These are phyloP conservation scores for Eupithecia vulgata DNA, from an alignment of 2,888 invertebrate genomes.

Conservation along the genomic window DNA sequence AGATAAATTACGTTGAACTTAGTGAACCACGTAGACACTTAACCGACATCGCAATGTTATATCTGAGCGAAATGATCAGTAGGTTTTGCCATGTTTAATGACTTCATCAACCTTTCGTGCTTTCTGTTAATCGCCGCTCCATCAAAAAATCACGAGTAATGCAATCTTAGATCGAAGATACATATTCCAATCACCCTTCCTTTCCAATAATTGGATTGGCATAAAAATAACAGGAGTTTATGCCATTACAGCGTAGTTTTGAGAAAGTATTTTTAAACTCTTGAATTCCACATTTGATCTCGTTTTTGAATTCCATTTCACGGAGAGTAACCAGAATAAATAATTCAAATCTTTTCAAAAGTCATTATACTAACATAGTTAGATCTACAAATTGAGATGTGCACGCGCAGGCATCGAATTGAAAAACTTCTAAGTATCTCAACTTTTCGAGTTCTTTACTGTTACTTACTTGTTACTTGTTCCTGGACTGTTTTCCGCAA, in stretches of 20 bases:
- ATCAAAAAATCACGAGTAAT: constrained; percentile 34
- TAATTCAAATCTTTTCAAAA: constrained; percentile 9
- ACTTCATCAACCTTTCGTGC: constrained; percentile 46
- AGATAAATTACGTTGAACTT: constrained; percentile 27
- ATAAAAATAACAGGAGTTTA: constrained; percentile 8
- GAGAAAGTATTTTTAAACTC: constrained; percentile 4
- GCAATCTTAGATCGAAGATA: constrained; percentile 27
- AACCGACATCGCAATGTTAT: constrained; percentile 29
- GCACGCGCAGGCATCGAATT: constrained; percentile 30
- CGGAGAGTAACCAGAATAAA: constrained; percentile 7
- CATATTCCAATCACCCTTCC: constrained; percentile 26
- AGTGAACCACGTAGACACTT: constrained; percentile 33
- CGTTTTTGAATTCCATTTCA: not conserved
- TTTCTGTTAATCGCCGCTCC: constrained; percentile 46
- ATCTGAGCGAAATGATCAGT: constrained; percentile 31
- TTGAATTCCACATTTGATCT: no score
- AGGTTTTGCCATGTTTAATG: constrained; percentile 35
- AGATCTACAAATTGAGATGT: constrained; percentile 46
- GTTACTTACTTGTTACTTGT: no score
- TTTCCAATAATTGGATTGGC: constrained; percentile 21
- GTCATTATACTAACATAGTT: constrained; percentile 32
- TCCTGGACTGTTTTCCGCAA: no score
- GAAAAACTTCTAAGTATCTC: constrained; percentile 26
- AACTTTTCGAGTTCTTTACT: not conserved
- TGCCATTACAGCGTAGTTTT: not conserved